Evolutionary conservation across 1,140 invertebrate species (phyloP).

Genomic region (Paralvinella palmiformis): DNA sequence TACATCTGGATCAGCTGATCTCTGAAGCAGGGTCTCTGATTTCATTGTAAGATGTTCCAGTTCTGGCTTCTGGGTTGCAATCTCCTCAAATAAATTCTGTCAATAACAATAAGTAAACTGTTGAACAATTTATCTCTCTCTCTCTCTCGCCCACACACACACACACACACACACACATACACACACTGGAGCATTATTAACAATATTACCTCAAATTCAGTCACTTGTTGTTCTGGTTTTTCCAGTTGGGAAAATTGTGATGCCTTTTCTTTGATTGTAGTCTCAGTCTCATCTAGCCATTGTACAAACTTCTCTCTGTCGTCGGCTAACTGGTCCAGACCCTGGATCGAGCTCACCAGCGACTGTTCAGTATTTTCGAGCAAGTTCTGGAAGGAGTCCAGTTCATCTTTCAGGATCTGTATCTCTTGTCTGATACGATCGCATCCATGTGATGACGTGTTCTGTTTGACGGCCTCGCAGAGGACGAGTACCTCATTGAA

Average conservation of each 20-base stretch:
- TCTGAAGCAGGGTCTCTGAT: slow-evolving; percentile 60
- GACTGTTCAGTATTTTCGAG: slow-evolving; percentile 60
- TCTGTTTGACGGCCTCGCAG: slow-evolving; percentile 30
- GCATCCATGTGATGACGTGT: slow-evolving; percentile 35
- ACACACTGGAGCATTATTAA: too few relatives aligned
- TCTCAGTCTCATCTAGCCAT: slow-evolving; percentile 66
- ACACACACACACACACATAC: not conserved
- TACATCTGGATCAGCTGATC: slow-evolving; percentile 38
- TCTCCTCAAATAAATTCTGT: not conserved
- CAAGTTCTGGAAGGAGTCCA: slow-evolving; percentile 28
- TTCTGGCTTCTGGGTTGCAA: not conserved
- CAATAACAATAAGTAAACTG: not conserved
- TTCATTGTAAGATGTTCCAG: slow-evolving; percentile 87
- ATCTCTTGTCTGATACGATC: slow-evolving; percentile 38
- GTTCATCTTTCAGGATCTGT: slow-evolving; percentile 35
- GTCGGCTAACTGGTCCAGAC: slow-evolving; percentile 93
- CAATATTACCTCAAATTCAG: slow-evolving; percentile 1
- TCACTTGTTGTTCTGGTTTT: not conserved
- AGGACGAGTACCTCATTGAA: slow-evolving; percentile 33
- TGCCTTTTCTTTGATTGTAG: not conserved
- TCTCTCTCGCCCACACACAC: not conserved
- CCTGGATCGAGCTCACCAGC: slow-evolving; percentile 81
- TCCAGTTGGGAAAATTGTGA: not conserved
- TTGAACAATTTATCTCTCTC: not conserved
- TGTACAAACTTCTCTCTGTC: slow-evolving; percentile 81